phyloP scores from a whole-genome alignment of 1,140 invertebrate genomes.

The Pseudomyrmex dendroicus region DNA sequence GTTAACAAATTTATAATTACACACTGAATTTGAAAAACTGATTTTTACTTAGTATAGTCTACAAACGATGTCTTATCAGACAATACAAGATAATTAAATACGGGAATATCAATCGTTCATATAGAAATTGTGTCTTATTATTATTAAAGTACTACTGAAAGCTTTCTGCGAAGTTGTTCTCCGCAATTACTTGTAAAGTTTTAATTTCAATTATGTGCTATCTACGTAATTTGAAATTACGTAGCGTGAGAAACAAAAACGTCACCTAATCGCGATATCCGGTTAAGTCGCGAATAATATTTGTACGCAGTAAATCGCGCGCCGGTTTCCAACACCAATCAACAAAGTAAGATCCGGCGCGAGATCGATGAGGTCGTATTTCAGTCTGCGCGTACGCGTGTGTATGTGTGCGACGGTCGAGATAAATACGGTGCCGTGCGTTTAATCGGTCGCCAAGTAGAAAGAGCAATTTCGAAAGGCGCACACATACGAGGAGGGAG shows the following conservation, averaged over 20 bases:
- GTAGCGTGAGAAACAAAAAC: no score
- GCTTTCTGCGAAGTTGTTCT: background rate
- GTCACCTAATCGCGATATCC: background rate
- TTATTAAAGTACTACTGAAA: background rate
- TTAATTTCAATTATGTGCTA: background rate
- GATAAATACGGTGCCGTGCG: constrained; percentile 70
- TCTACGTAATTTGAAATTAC: background rate
- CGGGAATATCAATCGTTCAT: background rate
- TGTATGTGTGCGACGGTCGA: constrained; percentile 63
- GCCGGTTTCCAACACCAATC: constrained; percentile 21
- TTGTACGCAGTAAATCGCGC: constrained; percentile 32
- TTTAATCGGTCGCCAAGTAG: constrained; percentile 74
- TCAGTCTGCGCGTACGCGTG: constrained; percentile 53
- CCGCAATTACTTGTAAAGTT: background rate
- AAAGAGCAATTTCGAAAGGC: constrained; percentile 75
- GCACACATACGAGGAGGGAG: constrained; percentile 55
- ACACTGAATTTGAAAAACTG: no score
- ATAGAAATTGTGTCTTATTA: constrained; percentile 17
- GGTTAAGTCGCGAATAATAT: constrained; percentile 32
- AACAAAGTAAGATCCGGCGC: constrained; percentile 52
- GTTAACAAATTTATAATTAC: no score
- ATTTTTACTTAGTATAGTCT: background rate
- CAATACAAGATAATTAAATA: background rate
- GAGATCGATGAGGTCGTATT: constrained; percentile 59
- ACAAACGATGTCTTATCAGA: constrained; percentile 13